Evolutionary conservation across 2,888 invertebrate species (phyloP), one percentile per base, ranked within the genome.

Genomic region (Diarsia mendica): DNA sequence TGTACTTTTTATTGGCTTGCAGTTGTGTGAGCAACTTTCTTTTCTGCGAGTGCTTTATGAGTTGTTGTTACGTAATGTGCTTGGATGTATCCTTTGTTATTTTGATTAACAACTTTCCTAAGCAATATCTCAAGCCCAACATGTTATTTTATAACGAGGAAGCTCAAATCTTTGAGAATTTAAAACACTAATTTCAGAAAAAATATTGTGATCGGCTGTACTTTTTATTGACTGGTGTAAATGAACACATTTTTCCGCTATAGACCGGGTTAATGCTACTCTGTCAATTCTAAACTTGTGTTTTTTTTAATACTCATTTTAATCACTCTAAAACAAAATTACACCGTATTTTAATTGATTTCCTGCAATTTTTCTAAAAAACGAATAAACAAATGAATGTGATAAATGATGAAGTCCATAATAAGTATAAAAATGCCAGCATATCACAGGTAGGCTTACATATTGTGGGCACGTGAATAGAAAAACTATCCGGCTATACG

Each of bases 401-500:
- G 46, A 64, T 82, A 67, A 55, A 71, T 70, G 81, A 85, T 80
- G 60, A 75, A 74, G 20, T 84, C 63, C n/a, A 69, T 82, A 73
- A 67, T 61, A 65, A 61, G 48, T 70, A 63, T 82, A 79, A 77
- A 83, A 85, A 81, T 80, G 60, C 81, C 82, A 82, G 60, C 80
- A 80, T 58, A 75, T 85, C 83, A 79, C 87, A 90, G 90, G 89
- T 90, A 90, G 83, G 74, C 84, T 78, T 85, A 80, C 84, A 84
- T 88, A n/a, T n/a, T n/a, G 86, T 87, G 87, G 87, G 86, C 85
- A 87, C 84, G 78, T 86, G 85, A 86, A 89, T 90, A 89, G 90
- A 93, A 92, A 91, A 93, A 90, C 91, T 90, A 90, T 90, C 91
- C 92, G 93, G n/a, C 51, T 51, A 51, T 90, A 91, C 92, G 93